Evolutionary conservation across 2,113 vertebrate genomes (phyloP), one percentile per base, ranked within the genome.

Genomic region (Heloderma charlesbogerti): DNA sequence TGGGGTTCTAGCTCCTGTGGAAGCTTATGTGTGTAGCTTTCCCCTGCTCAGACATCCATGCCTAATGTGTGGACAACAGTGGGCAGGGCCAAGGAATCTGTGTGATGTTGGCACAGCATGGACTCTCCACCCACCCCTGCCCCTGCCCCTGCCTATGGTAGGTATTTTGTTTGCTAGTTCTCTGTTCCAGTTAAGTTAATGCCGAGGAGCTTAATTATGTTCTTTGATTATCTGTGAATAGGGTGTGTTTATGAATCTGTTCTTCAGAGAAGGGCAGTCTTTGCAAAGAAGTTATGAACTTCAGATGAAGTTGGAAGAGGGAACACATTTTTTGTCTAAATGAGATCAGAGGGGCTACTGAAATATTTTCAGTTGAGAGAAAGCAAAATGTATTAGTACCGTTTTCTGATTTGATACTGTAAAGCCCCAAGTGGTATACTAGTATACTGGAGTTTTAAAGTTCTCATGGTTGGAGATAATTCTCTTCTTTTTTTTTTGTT

Each of bases 401-500:
- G 16, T 63, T 88, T 93, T 77, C 60, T 84, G 27, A 51, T 40
- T 31, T 88, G 89, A 18, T 75, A 12, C 40, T 90, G 66, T 93
- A 48, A 92, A 90, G 66, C 86, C 83, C n/a, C 8, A 86, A 4
- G 27, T 91, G 1, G 45, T 37, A 93, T 80, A 43, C 9, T 27
- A 45, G 37, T 63, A 27, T 7, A 57, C 43, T 74, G 13, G 31
- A 89, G 83, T 89, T 71, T 88, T 0, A 77, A 43, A 75, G 45
- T 6, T 69, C 66, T 25, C 88, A 67, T 48, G 88, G 84, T 75
- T 94, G 51, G 31, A 60, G 80, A 88, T 9, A 84, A 79, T 43
- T 75, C 87, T 89, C 88, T 95, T 74, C 94, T 92, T 1, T 88
- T 94, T 92, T 1, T 88, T 94, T 94, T 10, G 85, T 94, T 93